Conservation (phyloP, 2,113 vertebrate genomes). For the Isurus oxyrinchus region DNA sequence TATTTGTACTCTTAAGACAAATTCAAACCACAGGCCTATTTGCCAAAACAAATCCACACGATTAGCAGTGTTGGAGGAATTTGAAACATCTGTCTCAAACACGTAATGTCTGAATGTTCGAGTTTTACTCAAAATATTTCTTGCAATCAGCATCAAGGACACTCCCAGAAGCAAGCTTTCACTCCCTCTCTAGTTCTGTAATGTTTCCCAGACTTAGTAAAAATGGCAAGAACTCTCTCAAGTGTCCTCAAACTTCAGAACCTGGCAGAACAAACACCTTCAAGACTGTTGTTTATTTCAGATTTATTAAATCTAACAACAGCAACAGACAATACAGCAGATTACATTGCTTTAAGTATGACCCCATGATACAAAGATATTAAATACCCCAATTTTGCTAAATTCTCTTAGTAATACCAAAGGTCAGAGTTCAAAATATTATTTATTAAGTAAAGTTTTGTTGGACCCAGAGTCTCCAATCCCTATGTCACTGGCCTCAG, state of each 20-base stretch:
- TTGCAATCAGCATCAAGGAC: background rate
- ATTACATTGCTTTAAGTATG: background rate
- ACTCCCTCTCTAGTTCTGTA: background rate
- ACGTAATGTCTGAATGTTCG: constrained; percentile 3
- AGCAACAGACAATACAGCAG: background rate
- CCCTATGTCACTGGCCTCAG: background rate
- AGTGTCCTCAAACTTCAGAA: background rate
- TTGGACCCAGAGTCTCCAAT: background rate
- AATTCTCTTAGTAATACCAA: background rate
- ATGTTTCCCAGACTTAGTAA: background rate
- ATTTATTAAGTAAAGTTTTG: background rate
- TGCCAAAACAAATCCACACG: background rate
- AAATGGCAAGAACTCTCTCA: background rate
- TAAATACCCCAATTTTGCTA: background rate
- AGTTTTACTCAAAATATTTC: constrained; percentile 1
- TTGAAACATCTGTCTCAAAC: constrained; percentile 18
- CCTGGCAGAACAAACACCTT: background rate
- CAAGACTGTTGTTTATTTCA: background rate
- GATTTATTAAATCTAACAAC: background rate
- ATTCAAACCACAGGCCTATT: background rate
- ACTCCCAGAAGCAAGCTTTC: background rate
- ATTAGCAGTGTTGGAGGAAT: background rate
- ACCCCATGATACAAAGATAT: background rate
- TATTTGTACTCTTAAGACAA: background rate
- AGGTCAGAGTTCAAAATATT: background rate